These are phyloP conservation scores for Rallus limicola DNA, from an alignment of 2,113 vertebrate genomes.

Conservation along the genomic window DNA sequence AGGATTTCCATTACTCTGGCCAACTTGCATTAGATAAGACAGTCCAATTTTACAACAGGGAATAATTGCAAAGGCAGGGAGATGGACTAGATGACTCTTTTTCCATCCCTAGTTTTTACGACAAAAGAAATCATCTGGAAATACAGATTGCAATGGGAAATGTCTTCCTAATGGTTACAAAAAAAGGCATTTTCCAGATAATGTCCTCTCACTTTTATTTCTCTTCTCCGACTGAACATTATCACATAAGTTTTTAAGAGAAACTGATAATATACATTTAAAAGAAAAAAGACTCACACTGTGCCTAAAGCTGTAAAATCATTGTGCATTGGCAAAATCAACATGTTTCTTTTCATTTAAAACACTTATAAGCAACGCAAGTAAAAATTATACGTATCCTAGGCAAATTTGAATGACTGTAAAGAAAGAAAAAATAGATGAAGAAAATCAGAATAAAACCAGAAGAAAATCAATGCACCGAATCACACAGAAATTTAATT, in stretches of 20 bases:
- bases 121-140: conserved; percentile 22
- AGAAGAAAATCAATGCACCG: neutral
- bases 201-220: neutral
- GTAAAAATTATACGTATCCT: neutral
- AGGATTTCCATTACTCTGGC: conserved; percentile 2
- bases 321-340: neutral
- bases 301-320: neutral
- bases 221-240: neutral
- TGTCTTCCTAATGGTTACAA: neutral
- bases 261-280: neutral
- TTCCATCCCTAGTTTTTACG: neutral
- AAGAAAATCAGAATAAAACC: neutral
- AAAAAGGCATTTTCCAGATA: conserved; percentile 12
- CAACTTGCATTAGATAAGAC: neutral
- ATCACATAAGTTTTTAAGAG: neutral
- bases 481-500: neutral
- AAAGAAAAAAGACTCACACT: neutral
- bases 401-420: neutral
- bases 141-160: neutral
- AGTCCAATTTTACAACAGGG: conserved; percentile 27
- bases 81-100: neutral
- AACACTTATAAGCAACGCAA: neutral
- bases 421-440: neutral
- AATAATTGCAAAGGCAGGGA: conserved; percentile 10
- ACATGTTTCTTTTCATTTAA: neutral